Percentiles rank a stretch among this genome's conserved stretches.
Conservation (phyloP, 2,888 invertebrate species). For the Yponomeuta plumbellus region DNA sequence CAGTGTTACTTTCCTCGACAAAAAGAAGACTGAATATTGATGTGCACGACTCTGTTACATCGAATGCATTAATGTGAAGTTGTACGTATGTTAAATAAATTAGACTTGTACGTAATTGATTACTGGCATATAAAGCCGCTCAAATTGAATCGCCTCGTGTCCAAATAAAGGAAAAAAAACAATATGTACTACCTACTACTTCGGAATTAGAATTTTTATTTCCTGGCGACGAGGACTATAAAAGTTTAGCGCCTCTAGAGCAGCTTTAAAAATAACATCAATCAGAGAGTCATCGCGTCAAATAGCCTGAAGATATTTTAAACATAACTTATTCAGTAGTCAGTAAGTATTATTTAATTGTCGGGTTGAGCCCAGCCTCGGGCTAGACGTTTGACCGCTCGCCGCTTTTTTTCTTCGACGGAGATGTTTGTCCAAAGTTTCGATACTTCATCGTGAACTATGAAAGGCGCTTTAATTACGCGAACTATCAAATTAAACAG, state of each 20-base stretch:
- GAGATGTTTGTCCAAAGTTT: constrained; percentile 35
- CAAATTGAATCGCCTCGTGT: constrained; percentile 4
- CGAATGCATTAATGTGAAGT: constrained; percentile 57
- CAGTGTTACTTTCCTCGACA: constrained; percentile 49
- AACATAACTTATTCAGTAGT: constrained; percentile 69
- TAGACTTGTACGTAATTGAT: constrained; percentile 51
- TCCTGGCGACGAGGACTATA: constrained; percentile 29
- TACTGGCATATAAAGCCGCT: constrained; percentile 37
- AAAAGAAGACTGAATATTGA: constrained; percentile 53
- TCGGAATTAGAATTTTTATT: constrained; percentile 17
- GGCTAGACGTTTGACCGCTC: constrained; percentile 39
- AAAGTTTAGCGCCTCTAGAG: constrained; percentile 43
- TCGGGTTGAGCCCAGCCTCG: constrained; percentile 55
- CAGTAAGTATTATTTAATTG: constrained; percentile 72
- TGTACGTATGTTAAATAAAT: constrained; percentile 50
- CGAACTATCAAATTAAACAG: constrained; percentile 30
- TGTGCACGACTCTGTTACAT: constrained; percentile 57
- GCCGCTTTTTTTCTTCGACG: constrained; percentile 26
- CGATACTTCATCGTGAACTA: constrained; percentile 9
- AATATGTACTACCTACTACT: background rate
- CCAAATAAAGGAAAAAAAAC: background rate
- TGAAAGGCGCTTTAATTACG: constrained; percentile 11
- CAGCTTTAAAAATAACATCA: constrained; percentile 42
- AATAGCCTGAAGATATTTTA: constrained; percentile 66
- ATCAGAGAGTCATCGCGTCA: constrained; percentile 59